phyloP scores from a whole-genome alignment of 2,797 vertebrate species.

The Eurystomus glaucurus region DNA sequence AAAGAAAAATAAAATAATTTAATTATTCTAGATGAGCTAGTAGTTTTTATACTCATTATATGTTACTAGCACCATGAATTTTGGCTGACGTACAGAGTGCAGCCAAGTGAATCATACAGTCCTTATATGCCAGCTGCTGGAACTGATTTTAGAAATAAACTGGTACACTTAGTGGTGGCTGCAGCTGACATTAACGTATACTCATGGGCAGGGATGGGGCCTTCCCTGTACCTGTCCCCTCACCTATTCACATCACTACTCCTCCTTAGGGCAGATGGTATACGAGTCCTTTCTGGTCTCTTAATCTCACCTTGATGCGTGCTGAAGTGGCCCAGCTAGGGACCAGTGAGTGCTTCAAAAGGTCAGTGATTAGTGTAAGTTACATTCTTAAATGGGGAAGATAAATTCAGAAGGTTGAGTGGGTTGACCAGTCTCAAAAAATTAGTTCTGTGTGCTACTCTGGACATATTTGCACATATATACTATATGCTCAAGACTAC shows the following conservation, averaged over 20 bases:
- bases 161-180: no score
- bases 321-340: not conserved
- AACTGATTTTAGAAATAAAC: not conserved
- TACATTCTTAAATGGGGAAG: not conserved
- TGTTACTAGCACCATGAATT: not conserved
- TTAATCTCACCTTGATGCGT: not conserved
- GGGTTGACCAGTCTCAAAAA: not conserved
- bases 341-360: not conserved
- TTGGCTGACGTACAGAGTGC: rapidly evolving
- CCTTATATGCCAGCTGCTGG: rapidly evolving
- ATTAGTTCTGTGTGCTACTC: not conserved
- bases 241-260: not conserved
- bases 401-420: not conserved
- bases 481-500: not conserved
- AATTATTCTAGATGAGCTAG: not conserved
- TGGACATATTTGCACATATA: not conserved
- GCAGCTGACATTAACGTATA: not conserved
- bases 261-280: not conserved
- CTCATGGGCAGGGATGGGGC: no score
- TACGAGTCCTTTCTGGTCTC: not conserved
- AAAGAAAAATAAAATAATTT: not conserved
- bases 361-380: not conserved
- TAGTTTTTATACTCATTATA: not conserved
- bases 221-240: not conserved
- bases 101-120: rapidly evolving